phyloP scores from a whole-genome alignment of 2,113 vertebrate genomes.

The Podilymbus podiceps region DNA sequence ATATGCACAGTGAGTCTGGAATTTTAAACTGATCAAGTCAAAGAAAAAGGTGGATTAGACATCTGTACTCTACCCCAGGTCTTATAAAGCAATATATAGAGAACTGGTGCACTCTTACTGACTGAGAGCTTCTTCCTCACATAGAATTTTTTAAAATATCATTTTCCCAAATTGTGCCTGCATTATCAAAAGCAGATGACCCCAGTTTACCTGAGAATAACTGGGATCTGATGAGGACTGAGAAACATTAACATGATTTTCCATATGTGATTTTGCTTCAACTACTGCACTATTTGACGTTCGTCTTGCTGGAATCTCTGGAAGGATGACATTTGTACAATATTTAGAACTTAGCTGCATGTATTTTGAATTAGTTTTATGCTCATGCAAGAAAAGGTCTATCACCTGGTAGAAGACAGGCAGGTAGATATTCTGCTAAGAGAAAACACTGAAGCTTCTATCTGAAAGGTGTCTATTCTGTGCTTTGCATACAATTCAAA shows the following conservation, averaged over 20 bases:
- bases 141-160: rapidly evolving
- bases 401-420: neutral
- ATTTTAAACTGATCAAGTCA: neutral
- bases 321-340: constrained; percentile 54
- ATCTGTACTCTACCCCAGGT: neutral
- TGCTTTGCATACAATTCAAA: neutral
- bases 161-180: neutral
- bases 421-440: neutral
- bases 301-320: constrained; percentile 69
- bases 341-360: neutral
- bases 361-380: neutral
- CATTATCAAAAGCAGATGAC: neutral
- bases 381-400: neutral
- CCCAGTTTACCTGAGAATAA: constrained; percentile 59
- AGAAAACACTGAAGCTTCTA: neutral
- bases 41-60: neutral
- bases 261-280: constrained; percentile 51
- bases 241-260: constrained; percentile 53
- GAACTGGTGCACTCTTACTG: neutral
- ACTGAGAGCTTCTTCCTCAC: neutral
- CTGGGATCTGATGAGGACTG: constrained; percentile 70
- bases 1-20: neutral
- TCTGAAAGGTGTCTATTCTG: neutral
- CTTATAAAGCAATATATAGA: neutral
- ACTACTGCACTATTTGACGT: constrained; percentile 68